Percentiles rank a stretch among this genome's conserved stretches.
phyloP scores from a whole-genome alignment of 2,797 vertebrate genomes.

The Chanos chanos region DNA sequence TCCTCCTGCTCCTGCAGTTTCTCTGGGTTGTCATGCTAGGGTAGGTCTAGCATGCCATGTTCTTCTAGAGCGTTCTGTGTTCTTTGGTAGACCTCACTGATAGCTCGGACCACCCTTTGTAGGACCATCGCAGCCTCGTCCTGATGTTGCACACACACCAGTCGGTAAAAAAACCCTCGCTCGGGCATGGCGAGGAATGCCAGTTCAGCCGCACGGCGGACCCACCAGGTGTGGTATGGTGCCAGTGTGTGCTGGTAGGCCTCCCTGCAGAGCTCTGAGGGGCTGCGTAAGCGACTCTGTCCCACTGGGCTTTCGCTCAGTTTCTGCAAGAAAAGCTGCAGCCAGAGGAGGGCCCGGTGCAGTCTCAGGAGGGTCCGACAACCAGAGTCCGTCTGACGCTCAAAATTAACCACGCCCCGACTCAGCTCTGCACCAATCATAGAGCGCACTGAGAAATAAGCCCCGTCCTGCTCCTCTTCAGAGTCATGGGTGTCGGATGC shows the following conservation, averaged over 20 bases:
- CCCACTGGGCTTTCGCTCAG: slow-evolving; percentile 56
- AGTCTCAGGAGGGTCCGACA: slow-evolving; percentile 78
- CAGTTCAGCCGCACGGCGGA: slow-evolving; percentile 73
- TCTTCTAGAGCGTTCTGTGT: slow-evolving; percentile 71
- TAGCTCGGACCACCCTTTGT: slow-evolving; percentile 58
- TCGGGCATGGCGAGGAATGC: slow-evolving; percentile 82
- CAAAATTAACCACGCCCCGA: slow-evolving; percentile 68
- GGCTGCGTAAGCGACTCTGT: slow-evolving; percentile 53
- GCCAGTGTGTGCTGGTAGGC: slow-evolving; percentile 77
- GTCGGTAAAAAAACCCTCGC: slow-evolving; percentile 68
- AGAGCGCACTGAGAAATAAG: slow-evolving; percentile 72
- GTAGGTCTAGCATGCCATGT: slow-evolving; percentile 74
- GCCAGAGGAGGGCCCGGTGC: slow-evolving; percentile 82
- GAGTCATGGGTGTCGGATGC: background rate
- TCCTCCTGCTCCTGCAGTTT: background rate
- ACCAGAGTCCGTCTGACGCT: slow-evolving; percentile 65
- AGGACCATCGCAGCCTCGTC: slow-evolving; percentile 59
- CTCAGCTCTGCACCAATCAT: slow-evolving; percentile 75
- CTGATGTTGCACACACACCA: slow-evolving; percentile 71
- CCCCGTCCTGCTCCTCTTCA: no score
- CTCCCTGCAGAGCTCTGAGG: slow-evolving; percentile 74
- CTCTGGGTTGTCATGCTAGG: slow-evolving; percentile 54
- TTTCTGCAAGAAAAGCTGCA: slow-evolving; percentile 79
- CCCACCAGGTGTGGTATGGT: slow-evolving; percentile 77
- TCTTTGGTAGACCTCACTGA: slow-evolving; percentile 72